These are phyloP conservation scores for Ciconia boyciana DNA, from an alignment of 2,113 vertebrate species.

Conservation along the genomic window DNA sequence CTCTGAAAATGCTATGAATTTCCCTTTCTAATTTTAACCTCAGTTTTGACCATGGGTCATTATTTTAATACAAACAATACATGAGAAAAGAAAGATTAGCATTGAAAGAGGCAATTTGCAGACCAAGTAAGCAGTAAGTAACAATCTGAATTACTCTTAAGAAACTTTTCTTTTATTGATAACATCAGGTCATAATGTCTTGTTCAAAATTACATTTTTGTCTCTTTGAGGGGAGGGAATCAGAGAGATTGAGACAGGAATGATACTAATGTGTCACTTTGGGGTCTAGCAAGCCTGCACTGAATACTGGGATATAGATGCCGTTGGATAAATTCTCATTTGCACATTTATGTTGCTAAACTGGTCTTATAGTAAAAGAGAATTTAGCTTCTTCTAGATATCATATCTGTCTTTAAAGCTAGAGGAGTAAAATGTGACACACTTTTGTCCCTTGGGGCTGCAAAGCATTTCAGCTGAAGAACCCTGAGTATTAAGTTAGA, in stretches of 20 bases:
- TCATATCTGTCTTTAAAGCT: neutral
- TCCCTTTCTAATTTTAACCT: neutral
- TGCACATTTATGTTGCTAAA: neutral
- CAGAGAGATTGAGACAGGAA: neutral
- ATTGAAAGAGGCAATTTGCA: neutral
- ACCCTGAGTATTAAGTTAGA: neutral
- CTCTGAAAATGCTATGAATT: neutral
- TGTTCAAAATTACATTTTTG: neutral
- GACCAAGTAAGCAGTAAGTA: neutral
- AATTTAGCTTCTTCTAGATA: neutral
- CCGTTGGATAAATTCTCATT: neutral
- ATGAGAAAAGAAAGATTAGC: neutral
- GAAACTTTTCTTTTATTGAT: neutral
- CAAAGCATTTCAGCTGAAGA: neutral
- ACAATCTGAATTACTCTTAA: neutral
- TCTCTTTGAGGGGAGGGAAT: neutral
- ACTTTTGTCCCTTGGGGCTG: neutral
- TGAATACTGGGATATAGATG: neutral
- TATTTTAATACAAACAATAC: neutral
- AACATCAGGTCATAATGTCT: accelerated
- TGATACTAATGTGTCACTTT: neutral
- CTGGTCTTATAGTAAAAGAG: neutral
- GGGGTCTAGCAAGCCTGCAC: neutral
- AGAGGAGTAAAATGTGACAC: neutral
- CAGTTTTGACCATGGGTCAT: neutral